Evolutionary conservation across 1,140 invertebrate genomes (phyloP).

Genomic region (Dysdera silvatica): DNA sequence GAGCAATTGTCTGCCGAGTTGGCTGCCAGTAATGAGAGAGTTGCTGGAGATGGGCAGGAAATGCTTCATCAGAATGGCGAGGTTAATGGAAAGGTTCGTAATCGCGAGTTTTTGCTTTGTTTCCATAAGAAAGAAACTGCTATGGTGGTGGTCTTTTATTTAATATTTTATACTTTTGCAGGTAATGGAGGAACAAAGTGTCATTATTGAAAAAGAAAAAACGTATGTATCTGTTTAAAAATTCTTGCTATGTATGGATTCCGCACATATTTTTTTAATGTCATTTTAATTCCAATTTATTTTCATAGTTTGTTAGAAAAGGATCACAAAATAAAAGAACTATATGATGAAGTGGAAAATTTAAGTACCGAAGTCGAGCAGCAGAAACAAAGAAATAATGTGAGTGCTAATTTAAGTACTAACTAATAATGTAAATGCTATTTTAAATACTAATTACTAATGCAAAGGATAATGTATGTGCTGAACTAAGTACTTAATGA

Average conservation of each 20-base stretch:
- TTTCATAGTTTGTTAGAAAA: constrained; percentile 18
- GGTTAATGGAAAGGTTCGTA: constrained; percentile 17
- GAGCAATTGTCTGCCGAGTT: constrained; percentile 16
- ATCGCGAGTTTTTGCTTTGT: not conserved
- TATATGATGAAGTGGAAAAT: constrained; percentile 19
- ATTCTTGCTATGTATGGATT: not conserved
- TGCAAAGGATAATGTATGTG: not conserved
- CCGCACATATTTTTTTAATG: not conserved
- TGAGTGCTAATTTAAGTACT: not conserved
- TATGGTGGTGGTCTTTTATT: not conserved
- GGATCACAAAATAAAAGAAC: not conserved
- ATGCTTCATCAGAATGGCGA: constrained; percentile 26
- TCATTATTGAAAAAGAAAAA: constrained; percentile 17
- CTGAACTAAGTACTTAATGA: not conserved
- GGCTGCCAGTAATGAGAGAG: constrained; percentile 18
- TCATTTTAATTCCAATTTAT: not conserved
- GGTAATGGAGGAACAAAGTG: not conserved
- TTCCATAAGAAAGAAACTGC: not conserved
- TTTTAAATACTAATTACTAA: not conserved
- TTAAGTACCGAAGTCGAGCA: constrained; percentile 15
- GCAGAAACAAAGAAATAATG: constrained; percentile 30
- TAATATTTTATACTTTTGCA: not conserved
- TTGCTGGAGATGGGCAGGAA: constrained; percentile 26
- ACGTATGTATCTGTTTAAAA: not conserved
- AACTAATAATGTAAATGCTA: not conserved